phyloP scores from a whole-genome alignment of 2,113 vertebrate species.

The Rhynchopsitta pachyrhyncha region DNA sequence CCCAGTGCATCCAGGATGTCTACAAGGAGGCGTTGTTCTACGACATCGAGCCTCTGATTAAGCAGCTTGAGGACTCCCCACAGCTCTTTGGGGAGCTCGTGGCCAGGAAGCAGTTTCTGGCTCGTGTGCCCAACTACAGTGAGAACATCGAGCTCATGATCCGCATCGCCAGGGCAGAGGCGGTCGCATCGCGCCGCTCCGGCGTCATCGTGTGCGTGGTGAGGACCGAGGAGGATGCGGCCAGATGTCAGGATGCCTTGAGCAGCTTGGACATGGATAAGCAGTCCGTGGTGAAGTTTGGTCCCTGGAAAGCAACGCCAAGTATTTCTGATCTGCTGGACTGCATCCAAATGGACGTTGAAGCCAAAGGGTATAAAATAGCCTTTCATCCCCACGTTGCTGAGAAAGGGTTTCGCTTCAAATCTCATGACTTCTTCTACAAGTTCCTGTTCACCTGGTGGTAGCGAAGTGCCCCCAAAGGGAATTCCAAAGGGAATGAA shows the following conservation, averaged over 20 bases:
- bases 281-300: conserved; percentile 89
- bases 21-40: conserved; percentile 88
- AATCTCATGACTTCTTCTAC: conserved; percentile 78
- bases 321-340: conserved; percentile 80
- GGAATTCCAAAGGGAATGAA: neutral
- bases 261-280: conserved; percentile 77
- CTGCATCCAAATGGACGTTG: conserved; percentile 86
- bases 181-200: conserved; percentile 80
- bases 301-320: conserved; percentile 84
- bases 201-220: conserved; percentile 82
- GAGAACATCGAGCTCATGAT: conserved; percentile 94
- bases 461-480: conserved; percentile 57
- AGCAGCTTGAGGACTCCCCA: conserved; percentile 85
- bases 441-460: conserved; percentile 90
- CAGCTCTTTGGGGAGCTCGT: conserved; percentile 88
- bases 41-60: conserved; percentile 82
- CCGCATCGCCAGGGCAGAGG: conserved; percentile 86
- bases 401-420: conserved; percentile 78
- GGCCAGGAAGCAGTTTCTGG: conserved; percentile 87
- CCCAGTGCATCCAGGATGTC: conserved; percentile 79
- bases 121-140: conserved; percentile 84
- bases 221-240: conserved; percentile 77
- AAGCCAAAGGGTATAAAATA: conserved; percentile 82
- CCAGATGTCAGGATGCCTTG: conserved; percentile 74
- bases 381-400: conserved; percentile 46